Base-by-base conservation (phyloP, 2,888 invertebrate species). In the Hydroisotoma schaefferi region DNA sequence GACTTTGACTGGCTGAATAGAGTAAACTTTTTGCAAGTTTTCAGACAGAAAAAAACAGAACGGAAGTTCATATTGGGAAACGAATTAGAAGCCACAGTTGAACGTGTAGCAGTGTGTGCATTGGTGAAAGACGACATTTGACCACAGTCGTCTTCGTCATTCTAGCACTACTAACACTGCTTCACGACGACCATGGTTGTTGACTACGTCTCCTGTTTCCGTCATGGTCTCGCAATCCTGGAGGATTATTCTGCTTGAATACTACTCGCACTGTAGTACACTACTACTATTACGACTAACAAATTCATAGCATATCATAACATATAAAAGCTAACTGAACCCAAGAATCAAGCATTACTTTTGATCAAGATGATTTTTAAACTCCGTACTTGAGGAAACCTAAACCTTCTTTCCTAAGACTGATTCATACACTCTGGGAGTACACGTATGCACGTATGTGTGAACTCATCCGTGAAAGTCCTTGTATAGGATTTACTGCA, bases 91-190 rank as follows among this genome's bases (percentile, higher is more conserved):
- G 63, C 66, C 66, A 57, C 63, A 29, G 56, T 53, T 51, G 59
- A 53, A 58, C 66, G 64, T 64, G 64, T 44, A 58, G 58, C 60
- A 46, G 55, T 51, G 43, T 63, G 67, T 37, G 48, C 67, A 59
- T 59, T 63, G 61, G 59, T 40, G 55, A 61, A 59, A 61, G 61
- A 63, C 63, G 66, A 66, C 67, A 67, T 67, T 67, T 67, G 67
- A 67, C 67, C 67, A 53, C 44, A 48, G 33, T 25, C 26, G 18
- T 49, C 29, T 25, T 46, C 46, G 46, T 46, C 46, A 23, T 25
- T 46, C 23, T 46, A 8, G n/a, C n/a, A n/a, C n/a, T n/a, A n/a
- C n/a, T n/a, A n/a, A n/a, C n/a, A n/a, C n/a, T n/a, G n/a, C n/a
- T n/a, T n/a, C n/a, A n/a, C n/a, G n/a, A n/a, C n/a, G n/a, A n/a